Evolutionary conservation across 1,140 invertebrate species (phyloP), one percentile per base, ranked within the genome.

Genomic region (Euglossa dilemma): DNA sequence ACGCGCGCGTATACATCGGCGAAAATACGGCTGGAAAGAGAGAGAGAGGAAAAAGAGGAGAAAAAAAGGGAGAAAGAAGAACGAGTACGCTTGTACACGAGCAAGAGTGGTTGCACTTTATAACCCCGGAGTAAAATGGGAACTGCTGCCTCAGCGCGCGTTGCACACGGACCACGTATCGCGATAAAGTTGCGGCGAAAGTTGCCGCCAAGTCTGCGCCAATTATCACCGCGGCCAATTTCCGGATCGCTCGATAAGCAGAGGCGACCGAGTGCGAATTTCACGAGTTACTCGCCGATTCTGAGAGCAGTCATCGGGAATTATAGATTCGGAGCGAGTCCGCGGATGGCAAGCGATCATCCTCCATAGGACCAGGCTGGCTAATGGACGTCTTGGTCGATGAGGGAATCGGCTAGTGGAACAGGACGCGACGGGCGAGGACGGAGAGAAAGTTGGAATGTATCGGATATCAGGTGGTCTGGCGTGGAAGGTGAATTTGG

Each of bases 401-500:
- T 36, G 1, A 4, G 1, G 36, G 36, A 36, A 36, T 36, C 36
- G 36, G 36, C 36, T 36, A 36, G 1, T 36, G 36, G 36, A 4
- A 36, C 36, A 36, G 36, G 36, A 36, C 36, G 36, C 36, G 36
- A 4, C 1, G 36, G 36, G 36, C 4, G 36, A 36, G 2, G 36
- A 36, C 36, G 50, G 50, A 4, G 50, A 16, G 11, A 16, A 52
- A 52, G 50, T 52, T 52, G 3, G 80, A 50, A 74, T 61, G 67
- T 77, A 6, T 52, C 20, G 64, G 61, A 72, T 85, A 83, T 83
- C 78, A 85, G 66, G 72, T 71, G 77, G 57, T 56, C 45, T 18
- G 28, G 18, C 18, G 28, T 63, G 73, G 59, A 63, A 69, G 76
- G 59, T 47, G 86, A 88, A 83, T 88, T 88, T 83, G 61, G 61